Evolutionary conservation across 2,888 invertebrate genomes (phyloP).

Genomic region (Trachelus stipa): DNA sequence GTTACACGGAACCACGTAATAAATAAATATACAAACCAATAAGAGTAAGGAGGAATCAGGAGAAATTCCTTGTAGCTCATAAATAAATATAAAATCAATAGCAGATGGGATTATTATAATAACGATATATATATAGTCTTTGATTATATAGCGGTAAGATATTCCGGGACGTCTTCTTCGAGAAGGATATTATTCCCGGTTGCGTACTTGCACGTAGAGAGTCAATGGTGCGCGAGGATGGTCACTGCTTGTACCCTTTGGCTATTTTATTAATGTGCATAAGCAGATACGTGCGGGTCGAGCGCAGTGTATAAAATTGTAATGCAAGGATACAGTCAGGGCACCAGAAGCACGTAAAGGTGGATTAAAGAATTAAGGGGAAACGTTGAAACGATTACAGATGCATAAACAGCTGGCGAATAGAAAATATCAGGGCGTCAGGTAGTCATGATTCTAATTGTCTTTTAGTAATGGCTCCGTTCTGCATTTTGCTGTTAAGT

Average conservation of each 20-base stretch:
- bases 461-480: not conserved
- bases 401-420: conserved; percentile 19
- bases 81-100: not conserved
- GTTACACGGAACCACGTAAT: not conserved
- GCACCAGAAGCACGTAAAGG: not conserved
- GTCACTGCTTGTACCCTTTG: not conserved
- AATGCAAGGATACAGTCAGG: not conserved
- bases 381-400: not conserved
- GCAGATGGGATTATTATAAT: not conserved
- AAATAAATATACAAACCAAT: not conserved
- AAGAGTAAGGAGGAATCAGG: not conserved
- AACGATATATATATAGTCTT: not conserved
- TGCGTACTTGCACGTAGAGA: not conserved
- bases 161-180: not conserved
- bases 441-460: not conserved
- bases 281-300: not conserved
- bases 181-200: not conserved
- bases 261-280: not conserved
- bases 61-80: not conserved
- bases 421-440: conserved; percentile 15
- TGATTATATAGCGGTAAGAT: not conserved
- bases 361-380: not conserved
- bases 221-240: not conserved
- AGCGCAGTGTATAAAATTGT: not conserved
- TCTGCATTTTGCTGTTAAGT: conserved; percentile 38